A percentile compares a stretch with the other conserved stretches of the same genome.
Conservation (phyloP, 2,113 vertebrate genomes). For the Eptesicus fuscus region DNA sequence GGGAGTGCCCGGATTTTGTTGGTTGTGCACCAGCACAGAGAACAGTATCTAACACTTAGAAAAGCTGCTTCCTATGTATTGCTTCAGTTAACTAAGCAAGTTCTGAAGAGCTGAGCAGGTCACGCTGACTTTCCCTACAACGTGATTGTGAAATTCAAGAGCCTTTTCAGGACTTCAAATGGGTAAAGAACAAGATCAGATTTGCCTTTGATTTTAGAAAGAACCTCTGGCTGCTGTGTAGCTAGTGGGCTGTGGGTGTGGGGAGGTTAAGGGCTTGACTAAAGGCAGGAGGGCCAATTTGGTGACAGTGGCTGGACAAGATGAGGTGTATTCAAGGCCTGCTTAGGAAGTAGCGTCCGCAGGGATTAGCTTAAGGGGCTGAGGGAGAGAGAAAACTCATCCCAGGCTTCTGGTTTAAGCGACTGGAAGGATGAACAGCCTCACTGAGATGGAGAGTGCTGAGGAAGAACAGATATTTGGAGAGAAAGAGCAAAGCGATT, state of each 20-base stretch:
- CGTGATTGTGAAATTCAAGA: background rate
- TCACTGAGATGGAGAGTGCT: background rate
- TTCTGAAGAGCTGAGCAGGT: background rate
- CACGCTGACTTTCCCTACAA: background rate
- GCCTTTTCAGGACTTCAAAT: background rate
- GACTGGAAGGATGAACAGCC: background rate
- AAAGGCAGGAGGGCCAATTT: background rate
- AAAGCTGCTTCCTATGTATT: background rate
- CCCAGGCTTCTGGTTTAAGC: background rate
- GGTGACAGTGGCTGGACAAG: background rate
- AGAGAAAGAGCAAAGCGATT: background rate
- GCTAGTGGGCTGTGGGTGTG: background rate
- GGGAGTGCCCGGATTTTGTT: background rate
- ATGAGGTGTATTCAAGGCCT: background rate
- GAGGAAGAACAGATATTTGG: background rate
- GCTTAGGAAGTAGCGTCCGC: background rate
- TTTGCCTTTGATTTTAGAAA: slow-evolving; percentile 21
- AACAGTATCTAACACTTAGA: background rate
- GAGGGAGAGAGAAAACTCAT: background rate
- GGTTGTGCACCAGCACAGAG: background rate
- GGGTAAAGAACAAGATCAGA: background rate
- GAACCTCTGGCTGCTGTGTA: background rate
- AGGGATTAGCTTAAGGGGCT: background rate
- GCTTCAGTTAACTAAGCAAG: background rate
- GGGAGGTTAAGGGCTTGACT: background rate